Conservation (phyloP, 2,797 vertebrate genomes). For the Molothrus aeneus region DNA sequence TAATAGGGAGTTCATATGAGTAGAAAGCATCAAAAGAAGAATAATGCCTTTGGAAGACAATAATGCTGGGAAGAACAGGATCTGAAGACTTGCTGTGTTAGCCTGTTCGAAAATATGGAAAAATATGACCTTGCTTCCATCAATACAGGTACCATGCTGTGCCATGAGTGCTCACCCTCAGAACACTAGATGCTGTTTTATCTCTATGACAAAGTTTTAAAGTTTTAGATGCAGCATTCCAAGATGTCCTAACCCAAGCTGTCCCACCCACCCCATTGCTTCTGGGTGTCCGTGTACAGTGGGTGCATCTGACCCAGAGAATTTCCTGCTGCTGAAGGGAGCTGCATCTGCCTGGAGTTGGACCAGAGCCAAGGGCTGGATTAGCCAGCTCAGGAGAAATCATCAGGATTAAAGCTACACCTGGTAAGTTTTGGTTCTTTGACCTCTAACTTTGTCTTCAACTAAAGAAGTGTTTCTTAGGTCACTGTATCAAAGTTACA, state of each 20-base stretch:
- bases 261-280: rapidly evolving
- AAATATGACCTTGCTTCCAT: neutral
- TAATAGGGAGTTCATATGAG: neutral
- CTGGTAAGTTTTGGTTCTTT: rapidly evolving
- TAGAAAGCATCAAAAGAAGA: neutral
- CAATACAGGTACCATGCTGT: neutral
- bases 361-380: neutral
- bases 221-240: neutral
- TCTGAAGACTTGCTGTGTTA: neutral
- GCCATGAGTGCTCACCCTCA: neutral
- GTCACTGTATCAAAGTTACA: rapidly evolving
- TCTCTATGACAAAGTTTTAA: neutral
- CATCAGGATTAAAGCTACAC: neutral
- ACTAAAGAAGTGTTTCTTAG: neutral
- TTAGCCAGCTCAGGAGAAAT: neutral
- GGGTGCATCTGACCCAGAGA: rapidly evolving
- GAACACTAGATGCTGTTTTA: neutral
- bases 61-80: neutral
- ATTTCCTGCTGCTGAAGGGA: neutral
- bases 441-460: neutral
- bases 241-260: neutral
- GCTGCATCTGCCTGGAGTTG: neutral
- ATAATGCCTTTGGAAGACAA: neutral
- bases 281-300: neutral
- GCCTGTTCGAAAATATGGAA: neutral